Base-by-base conservation (phyloP, 2,888 invertebrate species). In the Oxycera nigricornis region DNA sequence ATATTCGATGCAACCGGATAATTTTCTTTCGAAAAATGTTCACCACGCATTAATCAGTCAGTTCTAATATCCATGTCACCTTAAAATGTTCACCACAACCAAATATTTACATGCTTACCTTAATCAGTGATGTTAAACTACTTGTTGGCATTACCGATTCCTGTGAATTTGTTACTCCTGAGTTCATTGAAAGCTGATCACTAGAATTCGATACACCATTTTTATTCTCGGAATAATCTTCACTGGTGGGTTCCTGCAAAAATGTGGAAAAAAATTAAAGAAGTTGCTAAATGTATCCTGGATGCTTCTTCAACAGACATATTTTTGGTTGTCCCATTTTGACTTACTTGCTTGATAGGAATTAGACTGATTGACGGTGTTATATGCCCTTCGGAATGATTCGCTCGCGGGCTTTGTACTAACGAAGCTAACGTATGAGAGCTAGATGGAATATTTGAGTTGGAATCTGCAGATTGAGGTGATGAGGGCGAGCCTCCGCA, bases 291-390 rank as follows among this genome's bases (percentile, higher is more conserved):
- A 11, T 59, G 22, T 22, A 9, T 26, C 14, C 28, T 14, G 52
- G 3, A 24, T 11, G 9, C 17, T 55, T n/a, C n/a, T n/a, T n/a
- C n/a, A n/a, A n/a, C 50, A 50, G 2, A 4, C 30, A 24, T 2
- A 39, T 41, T 67, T 22, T 28, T 61, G 0, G 14, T 28, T 20
- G 22, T 62, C 35, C 35, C 11, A 17, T 17, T n/a, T 46, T 17
- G 62, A 78, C 80, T 81, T 82, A 89, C 90, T 88, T 92, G 93
- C 85, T 94, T 94, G 79, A 94, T 94, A 75, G 94, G 94, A 86
- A 94, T 94, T 73, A 94, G 87, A 50, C 94, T 94, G 80, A 94
- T 94, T 78, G 94, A 94, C 24, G 94, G 94, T 80, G 94, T 94
- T 82, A 94, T 94, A 79, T 87, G 87, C 77, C 84, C 83, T 76